These are phyloP conservation scores for Hydrozoanthus gracilis DNA, from an alignment of 92 coral and sea anemone genomes.

Conservation along the genomic window DNA sequence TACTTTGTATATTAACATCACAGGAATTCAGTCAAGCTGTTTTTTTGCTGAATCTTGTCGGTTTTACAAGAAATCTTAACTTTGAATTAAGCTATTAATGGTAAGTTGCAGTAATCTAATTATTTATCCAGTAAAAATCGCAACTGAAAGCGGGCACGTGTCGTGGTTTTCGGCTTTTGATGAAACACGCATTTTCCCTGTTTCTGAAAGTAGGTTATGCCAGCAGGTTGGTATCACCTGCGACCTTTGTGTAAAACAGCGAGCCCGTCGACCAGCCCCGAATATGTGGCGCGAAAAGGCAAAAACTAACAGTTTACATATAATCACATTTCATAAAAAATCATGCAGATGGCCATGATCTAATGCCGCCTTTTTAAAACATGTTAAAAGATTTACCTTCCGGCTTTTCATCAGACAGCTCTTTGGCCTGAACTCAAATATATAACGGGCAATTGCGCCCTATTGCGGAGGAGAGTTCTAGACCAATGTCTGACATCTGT, in stretches of 20 bases:
- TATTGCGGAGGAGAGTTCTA: not conserved
- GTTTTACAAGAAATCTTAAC: not conserved
- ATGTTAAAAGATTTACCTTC: constrained; percentile 39
- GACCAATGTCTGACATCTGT: constrained; percentile 8
- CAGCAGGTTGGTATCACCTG: not conserved
- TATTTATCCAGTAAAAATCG: constrained; percentile 10
- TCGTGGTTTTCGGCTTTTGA: constrained; percentile 37
- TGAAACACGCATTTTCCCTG: not conserved
- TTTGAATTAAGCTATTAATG: constrained; percentile 15
- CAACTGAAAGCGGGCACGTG: constrained; percentile 46
- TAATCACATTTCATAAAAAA: constrained; percentile 20
- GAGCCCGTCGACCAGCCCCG: not conserved
- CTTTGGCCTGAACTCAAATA: constrained; percentile 45
- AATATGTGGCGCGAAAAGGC: not conserved
- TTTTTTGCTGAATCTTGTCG: constrained; percentile 22
- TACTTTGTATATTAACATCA: not conserved
- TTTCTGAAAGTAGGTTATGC: not conserved
- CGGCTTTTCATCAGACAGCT: constrained; percentile 40
- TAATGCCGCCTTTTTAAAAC: constrained; percentile 26
- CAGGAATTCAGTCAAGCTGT: not conserved
- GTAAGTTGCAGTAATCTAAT: constrained; percentile 20
- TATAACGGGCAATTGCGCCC: constrained; percentile 37
- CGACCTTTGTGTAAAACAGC: not conserved
- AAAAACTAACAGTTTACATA: not conserved
- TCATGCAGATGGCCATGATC: not conserved